Percentiles rank a stretch among this genome's conserved stretches.
These are phyloP conservation scores for Nemoura dubitans DNA, from an alignment of 2,888 invertebrate species.

Conservation along the genomic window DNA sequence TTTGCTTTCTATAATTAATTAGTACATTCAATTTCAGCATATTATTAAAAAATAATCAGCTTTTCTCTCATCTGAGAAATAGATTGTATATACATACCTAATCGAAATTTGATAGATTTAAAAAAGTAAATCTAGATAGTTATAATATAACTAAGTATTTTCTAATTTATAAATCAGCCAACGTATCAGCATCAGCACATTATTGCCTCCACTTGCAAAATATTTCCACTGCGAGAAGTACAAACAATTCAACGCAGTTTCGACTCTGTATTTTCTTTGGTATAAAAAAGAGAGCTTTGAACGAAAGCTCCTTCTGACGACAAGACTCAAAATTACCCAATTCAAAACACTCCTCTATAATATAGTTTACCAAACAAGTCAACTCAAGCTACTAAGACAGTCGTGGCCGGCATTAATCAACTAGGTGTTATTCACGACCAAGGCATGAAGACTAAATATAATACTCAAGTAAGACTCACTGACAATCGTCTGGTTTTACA, in stretches of 20 bases:
- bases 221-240: neutral
- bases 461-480: too few relatives aligned
- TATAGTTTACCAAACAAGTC: too few relatives aligned
- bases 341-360: neutral
- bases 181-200: neutral
- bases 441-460: too few relatives aligned
- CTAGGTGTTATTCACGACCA: too few relatives aligned
- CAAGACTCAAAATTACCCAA: neutral
- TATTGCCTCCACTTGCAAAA: neutral
- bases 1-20: neutral
- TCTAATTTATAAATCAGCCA: neutral
- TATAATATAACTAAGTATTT: neutral
- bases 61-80: neutral
- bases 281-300: constrained; percentile 33
- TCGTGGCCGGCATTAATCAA: too few relatives aligned
- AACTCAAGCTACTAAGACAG: too few relatives aligned
- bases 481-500: too few relatives aligned
- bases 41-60: neutral
- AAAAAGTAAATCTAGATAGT: neutral
- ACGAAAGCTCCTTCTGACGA: neutral
- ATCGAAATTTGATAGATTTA: neutral
- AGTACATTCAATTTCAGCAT: neutral
- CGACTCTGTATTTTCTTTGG: constrained; percentile 34
- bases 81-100: neutral
- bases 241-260: neutral